phyloP scores from a whole-genome alignment of 2,888 invertebrate genomes.

The Harpalus rufipes region DNA sequence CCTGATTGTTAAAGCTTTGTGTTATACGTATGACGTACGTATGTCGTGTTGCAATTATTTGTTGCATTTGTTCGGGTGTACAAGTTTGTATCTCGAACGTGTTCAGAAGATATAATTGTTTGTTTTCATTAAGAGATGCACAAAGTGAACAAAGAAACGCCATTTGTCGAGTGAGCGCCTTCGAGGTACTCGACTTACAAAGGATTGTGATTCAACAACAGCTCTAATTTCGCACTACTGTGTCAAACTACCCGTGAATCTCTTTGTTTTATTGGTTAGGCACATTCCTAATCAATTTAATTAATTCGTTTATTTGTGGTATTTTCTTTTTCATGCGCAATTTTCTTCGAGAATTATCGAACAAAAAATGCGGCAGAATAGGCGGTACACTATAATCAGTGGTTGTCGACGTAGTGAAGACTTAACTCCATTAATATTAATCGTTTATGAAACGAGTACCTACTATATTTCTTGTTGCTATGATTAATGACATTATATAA shows the following conservation, averaged over 20 bases:
- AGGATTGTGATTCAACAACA: constrained; percentile 37
- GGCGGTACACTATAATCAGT: too few species aligned
- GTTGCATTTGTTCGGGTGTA: not conserved
- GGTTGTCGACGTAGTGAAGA: too few species aligned
- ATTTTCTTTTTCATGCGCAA: too few species aligned
- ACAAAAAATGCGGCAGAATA: too few species aligned
- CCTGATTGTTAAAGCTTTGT: too few species aligned
- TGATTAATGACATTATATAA: too few species aligned
- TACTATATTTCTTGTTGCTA: too few species aligned
- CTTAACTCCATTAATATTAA: too few species aligned
- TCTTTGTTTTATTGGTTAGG: not conserved
- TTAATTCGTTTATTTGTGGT: too few species aligned
- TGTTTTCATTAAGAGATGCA: constrained; percentile 33
- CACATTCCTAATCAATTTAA: not conserved
- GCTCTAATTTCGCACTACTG: constrained; percentile 24
- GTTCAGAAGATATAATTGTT: constrained; percentile 42
- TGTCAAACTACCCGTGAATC: not conserved
- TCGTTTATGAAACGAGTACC: too few species aligned
- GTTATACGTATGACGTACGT: too few species aligned
- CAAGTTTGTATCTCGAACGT: not conserved
- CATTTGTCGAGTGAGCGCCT: constrained; percentile 32
- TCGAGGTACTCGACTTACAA: constrained; percentile 14
- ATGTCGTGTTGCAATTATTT: not conserved
- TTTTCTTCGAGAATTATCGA: too few species aligned
- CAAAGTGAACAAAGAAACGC: constrained; percentile 37